Evolutionary conservation across 2,113 vertebrate genomes (phyloP), one percentile per base, ranked within the genome.

Genomic region (Periophthalmodon schlosseri): DNA sequence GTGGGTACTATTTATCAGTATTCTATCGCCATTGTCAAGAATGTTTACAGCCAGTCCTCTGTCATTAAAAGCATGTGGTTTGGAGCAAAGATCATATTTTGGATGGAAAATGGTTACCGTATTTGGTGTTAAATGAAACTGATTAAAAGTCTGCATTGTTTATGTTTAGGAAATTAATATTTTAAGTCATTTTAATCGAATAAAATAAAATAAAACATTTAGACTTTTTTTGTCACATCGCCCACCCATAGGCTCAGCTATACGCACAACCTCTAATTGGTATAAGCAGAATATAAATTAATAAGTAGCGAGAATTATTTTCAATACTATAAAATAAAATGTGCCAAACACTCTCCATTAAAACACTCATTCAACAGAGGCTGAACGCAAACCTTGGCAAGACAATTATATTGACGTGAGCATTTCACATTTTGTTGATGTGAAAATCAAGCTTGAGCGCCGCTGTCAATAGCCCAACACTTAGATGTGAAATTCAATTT

Each of bases 401-500:
- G 78, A 69, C 78, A 82, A 78, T 86, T 81, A 82, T 14, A 7
- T 72, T 28, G 76, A 80, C 46, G 56, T 34, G 73, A 70, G 71
- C 78, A 60, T 86, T 74, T 75, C 71, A 77, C 72, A 68, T 80
- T 75, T 61, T n/a, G 67, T 79, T 75, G 85, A 84, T 28, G 74
- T 57, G 80, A 86, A 72, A 84, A 77, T 78, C 71, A 65, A 39
- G 60, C 66, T 65, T 47, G 70, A 69, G 6, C 14, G 68, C 67
- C 0, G 66, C 68, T 39, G 71, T 80, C 84, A 61, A 76, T 83
- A 81, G 76, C 10, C 3, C 16, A 76, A 72, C 54, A 23, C 77
- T 74, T 63, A 28, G 57, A 84, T 12, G 75, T 4, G 20, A 82
- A 86, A 88, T 91, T 77, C 86, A 81, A 86, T 85, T 82, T 84